A percentile compares a stretch with the other conserved stretches of the same genome.
Evolutionary conservation across 2,113 vertebrate genomes (phyloP).

Genomic region (Columba janthina): DNA sequence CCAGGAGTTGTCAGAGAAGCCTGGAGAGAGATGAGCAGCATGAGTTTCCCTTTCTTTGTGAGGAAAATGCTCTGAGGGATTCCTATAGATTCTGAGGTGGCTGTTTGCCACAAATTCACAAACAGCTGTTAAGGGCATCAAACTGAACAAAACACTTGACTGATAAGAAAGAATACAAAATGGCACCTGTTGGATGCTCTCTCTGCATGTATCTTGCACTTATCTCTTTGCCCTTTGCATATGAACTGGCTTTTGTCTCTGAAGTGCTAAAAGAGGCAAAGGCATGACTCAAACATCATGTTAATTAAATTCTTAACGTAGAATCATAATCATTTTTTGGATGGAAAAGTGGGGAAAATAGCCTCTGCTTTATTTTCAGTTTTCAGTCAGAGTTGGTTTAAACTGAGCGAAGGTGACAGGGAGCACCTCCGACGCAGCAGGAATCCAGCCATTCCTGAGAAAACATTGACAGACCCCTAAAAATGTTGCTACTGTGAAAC

Average conservation of each 20-base stretch:
- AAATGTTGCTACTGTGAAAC: not conserved
- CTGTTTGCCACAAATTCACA: not conserved
- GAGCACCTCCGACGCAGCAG: not conserved
- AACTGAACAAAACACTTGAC: not conserved
- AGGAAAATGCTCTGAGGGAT: not conserved
- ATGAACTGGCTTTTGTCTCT: not conserved
- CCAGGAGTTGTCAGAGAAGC: not conserved
- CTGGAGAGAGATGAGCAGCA: not conserved
- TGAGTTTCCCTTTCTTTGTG: not conserved
- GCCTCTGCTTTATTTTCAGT: not conserved
- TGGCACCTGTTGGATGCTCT: not conserved
- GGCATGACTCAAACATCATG: not conserved
- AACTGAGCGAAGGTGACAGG: not conserved
- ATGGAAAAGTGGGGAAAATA: not conserved
- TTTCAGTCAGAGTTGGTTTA: not conserved
- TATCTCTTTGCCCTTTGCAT: not conserved
- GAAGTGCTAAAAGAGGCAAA: not conserved
- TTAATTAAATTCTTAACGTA: not conserved
- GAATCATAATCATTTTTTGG: not conserved
- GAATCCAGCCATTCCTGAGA: not conserved
- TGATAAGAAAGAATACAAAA: not conserved
- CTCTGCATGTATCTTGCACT: not conserved
- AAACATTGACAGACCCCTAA: not conserved
- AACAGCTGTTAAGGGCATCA: not conserved
- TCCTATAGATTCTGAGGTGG: not conserved